phyloP scores from a whole-genome alignment of 2,888 invertebrate species.

The Pristionchus japonicus region DNA sequence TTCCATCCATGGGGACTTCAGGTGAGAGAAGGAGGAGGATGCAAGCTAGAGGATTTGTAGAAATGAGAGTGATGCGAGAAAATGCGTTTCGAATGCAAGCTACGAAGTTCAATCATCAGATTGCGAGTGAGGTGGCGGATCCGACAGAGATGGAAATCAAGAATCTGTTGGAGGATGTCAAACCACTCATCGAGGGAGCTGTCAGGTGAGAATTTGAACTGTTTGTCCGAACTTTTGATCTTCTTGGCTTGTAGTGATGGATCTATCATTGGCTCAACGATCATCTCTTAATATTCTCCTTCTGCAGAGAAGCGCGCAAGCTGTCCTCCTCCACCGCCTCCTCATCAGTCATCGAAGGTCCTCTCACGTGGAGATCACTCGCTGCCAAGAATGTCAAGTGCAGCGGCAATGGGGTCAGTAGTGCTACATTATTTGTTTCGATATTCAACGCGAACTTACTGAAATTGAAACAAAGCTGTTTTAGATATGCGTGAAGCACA shows the following conservation, averaged over 20 bases:
- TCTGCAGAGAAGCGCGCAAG: conserved; percentile 31
- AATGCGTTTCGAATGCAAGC: neutral
- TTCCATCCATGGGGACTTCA: conserved; percentile 71
- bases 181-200: conserved; percentile 43
- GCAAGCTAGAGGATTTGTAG: no score
- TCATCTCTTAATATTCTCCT: neutral
- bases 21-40: conserved; percentile 41
- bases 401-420: neutral
- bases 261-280: neutral
- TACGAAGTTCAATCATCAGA: conserved; percentile 52
- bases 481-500: neutral
- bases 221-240: neutral
- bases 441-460: neutral
- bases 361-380: conserved; percentile 97
- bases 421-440: neutral
- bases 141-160: conserved; percentile 53
- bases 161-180: conserved; percentile 44
- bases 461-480: neutral
- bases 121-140: conserved; percentile 64
- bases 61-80: neutral
- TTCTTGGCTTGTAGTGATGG: neutral
- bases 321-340: neutral
- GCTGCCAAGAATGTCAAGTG: conserved; percentile 80
- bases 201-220: neutral
- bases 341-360: conserved; percentile 88